Conservation (phyloP, 1,140 invertebrate genomes). For the Portunus trituberculatus region DNA sequence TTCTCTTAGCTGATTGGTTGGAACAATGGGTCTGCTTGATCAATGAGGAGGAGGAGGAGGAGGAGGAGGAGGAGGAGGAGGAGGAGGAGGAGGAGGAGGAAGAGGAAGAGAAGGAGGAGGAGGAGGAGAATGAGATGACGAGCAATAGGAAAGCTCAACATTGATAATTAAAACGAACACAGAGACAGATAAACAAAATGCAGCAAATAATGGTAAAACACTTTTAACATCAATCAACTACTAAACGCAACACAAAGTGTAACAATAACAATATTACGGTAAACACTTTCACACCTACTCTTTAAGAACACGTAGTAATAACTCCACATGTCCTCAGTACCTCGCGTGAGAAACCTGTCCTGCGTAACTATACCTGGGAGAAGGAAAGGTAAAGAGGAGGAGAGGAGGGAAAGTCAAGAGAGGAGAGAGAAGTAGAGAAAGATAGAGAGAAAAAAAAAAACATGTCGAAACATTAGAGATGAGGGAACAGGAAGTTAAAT, state of each 20-base stretch:
- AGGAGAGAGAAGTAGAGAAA: not conserved
- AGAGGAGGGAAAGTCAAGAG: not conserved
- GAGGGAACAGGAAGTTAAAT: conserved; percentile 21
- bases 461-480: not conserved
- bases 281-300: not conserved
- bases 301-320: not conserved
- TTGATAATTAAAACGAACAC: not conserved
- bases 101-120: not conserved
- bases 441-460: not conserved
- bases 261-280: not conserved
- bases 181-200: not conserved
- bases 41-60: conserved; percentile 30
- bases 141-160: too few relatives aligned
- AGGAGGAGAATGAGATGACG: too few relatives aligned
- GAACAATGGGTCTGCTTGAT: conserved; percentile 50
- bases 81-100: not conserved
- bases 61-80: conserved; percentile 38
- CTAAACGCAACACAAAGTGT: not conserved
- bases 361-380: not conserved
- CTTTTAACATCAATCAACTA: not conserved
- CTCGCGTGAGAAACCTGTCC: not conserved
- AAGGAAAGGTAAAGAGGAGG: not conserved
- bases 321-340: not conserved
- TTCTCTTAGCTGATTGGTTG: conserved; percentile 67
- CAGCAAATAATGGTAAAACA: not conserved